Base-by-base conservation (phyloP, 1,140 invertebrate species). In the Sinella curviseta region DNA sequence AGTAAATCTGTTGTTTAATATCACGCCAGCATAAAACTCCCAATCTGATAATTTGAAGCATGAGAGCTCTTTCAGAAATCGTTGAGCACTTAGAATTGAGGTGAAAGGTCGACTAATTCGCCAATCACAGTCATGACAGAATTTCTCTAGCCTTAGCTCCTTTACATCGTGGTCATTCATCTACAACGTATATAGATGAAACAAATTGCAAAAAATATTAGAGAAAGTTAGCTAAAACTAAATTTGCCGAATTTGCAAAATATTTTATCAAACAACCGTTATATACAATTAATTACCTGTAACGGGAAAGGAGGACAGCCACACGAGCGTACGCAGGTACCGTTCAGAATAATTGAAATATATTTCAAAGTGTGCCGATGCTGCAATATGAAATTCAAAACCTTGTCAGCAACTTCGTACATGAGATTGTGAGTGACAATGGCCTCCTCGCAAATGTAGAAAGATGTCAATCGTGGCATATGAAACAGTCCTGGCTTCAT, bases 21-120 rank as follows among this genome's bases (percentile, higher is more conserved):
- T 70, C 3, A 70, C 31, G 14, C 65, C 65, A 31, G 65, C 65
- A n/a, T 70, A 70, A 70, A 31, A 70, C 65, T 70, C 65, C 65
- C 65, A 70, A n/a, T 70, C 65, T 8, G 65, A 31, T 4, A 70
- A 30, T 30, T 70, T 70, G 31, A 70, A 70, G 30, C 65, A 70
- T 14, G 28, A 4, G 8, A 70, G 26, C 24, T 70, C 31, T 70
- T 33, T 8, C 28, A 70, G 24, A 4, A 14, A 8, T 30, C 31
- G 3, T 33, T 70, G 65, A 3, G 65, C 65, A 2, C n/a, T 30
- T 30, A 70, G n/a, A 31, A 70, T 70, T 17, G 31, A 8, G 4
- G 65, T 70, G 30, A 70, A 70, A 2, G 65, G 65, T 16, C 65
- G 65, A 70, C 65, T 70, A 12, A 70, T 70, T 33, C 65, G 8